A percentile compares a stretch with the other conserved stretches of the same genome.
Evolutionary conservation across 2,888 invertebrate genomes (phyloP).

Genomic region (Lasius fuliginosus): DNA sequence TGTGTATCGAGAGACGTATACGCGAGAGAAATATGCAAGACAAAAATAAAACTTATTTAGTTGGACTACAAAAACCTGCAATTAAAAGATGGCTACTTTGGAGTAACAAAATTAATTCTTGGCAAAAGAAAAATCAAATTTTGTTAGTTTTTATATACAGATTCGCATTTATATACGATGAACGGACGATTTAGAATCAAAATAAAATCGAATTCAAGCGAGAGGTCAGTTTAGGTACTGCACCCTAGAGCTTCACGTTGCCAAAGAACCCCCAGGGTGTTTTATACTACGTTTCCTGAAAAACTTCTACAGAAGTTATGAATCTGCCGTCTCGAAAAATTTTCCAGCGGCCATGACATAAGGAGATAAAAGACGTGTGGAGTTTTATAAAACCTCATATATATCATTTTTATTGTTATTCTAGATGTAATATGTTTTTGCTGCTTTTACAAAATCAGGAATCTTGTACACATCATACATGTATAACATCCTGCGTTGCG

Average conservation of each 20-base stretch:
- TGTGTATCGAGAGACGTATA: not conserved
- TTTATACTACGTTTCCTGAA: conserved; percentile 16
- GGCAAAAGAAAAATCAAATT: not conserved
- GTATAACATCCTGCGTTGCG: conserved; percentile 60
- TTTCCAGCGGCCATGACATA: conserved; percentile 21
- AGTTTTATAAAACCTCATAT: conserved; percentile 75
- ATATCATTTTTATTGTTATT: conserved; percentile 77
- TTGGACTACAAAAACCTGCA: not conserved
- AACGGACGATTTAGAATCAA: conserved; percentile 37
- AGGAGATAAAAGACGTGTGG: conserved; percentile 45
- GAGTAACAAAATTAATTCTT: not conserved
- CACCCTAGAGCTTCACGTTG: conserved; percentile 9
- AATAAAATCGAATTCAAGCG: conserved; percentile 29
- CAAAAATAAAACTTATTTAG: not conserved
- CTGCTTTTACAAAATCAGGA: conserved; percentile 82
- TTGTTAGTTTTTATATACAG: not conserved
- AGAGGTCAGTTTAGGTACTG: conserved; percentile 33
- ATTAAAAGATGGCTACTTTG: not conserved
- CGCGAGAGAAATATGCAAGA: not conserved
- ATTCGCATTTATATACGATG: not conserved
- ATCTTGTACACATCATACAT: conserved; percentile 74
- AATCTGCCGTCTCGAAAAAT: conserved; percentile 40
- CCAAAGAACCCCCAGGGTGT: conserved; percentile 27
- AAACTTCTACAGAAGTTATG: conserved; percentile 28
- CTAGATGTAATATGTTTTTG: conserved; percentile 76